Evolutionary conservation across 2,113 vertebrate species (phyloP).

Genomic region (Formicarius rufipectus): DNA sequence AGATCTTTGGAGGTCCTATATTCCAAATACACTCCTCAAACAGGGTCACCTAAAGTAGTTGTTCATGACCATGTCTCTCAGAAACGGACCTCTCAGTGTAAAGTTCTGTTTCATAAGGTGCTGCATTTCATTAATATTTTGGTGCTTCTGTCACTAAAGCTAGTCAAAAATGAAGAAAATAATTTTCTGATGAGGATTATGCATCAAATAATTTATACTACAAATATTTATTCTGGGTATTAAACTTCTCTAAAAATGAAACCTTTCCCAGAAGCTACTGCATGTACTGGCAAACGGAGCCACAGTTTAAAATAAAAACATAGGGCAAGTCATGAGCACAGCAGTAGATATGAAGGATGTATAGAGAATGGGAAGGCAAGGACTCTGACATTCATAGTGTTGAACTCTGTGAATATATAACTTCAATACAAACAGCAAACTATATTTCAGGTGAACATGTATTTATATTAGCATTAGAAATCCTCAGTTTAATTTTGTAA

Average conservation of each 20-base stretch:
- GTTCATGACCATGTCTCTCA: background rate
- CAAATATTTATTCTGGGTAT: background rate
- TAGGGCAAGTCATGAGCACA: background rate
- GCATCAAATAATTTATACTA: background rate
- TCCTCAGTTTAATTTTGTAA: background rate
- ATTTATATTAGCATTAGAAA: background rate
- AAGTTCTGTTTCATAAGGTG: background rate
- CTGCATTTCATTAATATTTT: background rate
- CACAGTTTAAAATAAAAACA: background rate
- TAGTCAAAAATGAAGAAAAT: background rate
- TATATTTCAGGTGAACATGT: background rate
- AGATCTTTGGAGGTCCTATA: background rate
- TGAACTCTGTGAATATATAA: background rate
- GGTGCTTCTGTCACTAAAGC: background rate
- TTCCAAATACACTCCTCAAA: background rate
- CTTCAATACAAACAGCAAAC: background rate
- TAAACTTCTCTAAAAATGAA: background rate
- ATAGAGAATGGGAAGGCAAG: background rate
- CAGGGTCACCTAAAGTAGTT: background rate
- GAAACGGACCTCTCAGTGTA: background rate
- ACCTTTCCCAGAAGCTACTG: background rate
- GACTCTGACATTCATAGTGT: background rate
- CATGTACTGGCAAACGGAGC: background rate
- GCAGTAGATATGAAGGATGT: background rate
- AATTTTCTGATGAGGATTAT: background rate